These are phyloP conservation scores for Acrobasis suavella DNA, from an alignment of 2,888 invertebrate genomes.

Conservation along the genomic window DNA sequence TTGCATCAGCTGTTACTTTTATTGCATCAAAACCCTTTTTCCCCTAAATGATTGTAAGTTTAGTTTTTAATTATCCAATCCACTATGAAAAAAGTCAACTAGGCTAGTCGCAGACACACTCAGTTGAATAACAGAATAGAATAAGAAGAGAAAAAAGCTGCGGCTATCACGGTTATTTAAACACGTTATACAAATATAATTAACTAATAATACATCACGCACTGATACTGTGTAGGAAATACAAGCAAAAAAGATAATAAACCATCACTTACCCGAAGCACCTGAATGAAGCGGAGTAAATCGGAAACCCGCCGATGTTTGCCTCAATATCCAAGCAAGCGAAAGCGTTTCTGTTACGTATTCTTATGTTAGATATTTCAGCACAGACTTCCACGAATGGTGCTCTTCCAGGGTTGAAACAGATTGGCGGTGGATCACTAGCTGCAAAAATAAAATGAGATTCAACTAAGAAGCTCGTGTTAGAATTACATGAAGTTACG, in stretches of 20 bases:
- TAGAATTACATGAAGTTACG: background rate
- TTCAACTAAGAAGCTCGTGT: conserved; percentile 25
- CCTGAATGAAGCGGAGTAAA: conserved; percentile 81
- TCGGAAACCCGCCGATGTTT: conserved; percentile 80
- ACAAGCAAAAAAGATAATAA: background rate
- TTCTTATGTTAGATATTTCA: conserved; percentile 90
- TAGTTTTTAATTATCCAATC: too few species aligned
- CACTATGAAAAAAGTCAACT: too few species aligned
- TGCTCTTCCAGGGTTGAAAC: conserved; percentile 87
- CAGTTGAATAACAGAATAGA: too few species aligned
- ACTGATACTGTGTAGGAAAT: conserved; percentile 13
- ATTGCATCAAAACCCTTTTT: too few species aligned
- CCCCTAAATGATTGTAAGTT: too few species aligned
- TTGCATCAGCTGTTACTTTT: too few species aligned
- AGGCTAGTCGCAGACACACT: too few species aligned
- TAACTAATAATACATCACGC: background rate
- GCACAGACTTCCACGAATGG: conserved; percentile 87
- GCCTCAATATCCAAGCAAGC: conserved; percentile 90
- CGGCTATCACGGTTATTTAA: background rate
- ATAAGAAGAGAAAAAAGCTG: background rate
- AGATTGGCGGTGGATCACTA: conserved; percentile 88
- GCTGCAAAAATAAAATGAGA: conserved; percentile 70
- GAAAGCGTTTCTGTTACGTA: conserved; percentile 89
- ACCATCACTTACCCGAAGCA: conserved; percentile 68
- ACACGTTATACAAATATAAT: background rate